Evolutionary conservation across 2,113 vertebrate species (phyloP).

Genomic region (Lepisosteus oculatus): DNA sequence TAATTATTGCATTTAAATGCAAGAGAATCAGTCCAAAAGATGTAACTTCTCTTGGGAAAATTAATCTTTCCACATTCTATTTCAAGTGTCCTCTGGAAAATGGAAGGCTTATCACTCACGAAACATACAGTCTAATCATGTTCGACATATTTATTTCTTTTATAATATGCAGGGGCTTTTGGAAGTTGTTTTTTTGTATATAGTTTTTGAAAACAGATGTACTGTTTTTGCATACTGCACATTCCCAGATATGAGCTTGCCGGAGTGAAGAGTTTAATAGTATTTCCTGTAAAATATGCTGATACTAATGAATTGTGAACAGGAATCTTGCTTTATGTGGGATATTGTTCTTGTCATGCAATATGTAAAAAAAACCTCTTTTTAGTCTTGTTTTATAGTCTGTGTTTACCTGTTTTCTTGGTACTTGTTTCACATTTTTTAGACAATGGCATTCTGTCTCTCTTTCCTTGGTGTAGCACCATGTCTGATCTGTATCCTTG

Average conservation of each 20-base stretch:
- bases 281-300: too few relatives aligned
- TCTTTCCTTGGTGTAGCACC: neutral
- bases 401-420: neutral
- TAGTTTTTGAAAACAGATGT: neutral
- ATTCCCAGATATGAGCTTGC: too few relatives aligned
- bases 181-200: neutral
- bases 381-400: conserved; percentile 1
- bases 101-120: conserved; percentile 61
- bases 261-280: too few relatives aligned
- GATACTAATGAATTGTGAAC: too few relatives aligned
- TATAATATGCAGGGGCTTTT: conserved; percentile 10
- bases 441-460: neutral
- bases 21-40: conserved; percentile 57
- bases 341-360: neutral
- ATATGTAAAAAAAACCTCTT: neutral
- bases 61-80: conserved; percentile 58
- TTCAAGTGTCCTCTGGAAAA: conserved; percentile 58
- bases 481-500: neutral
- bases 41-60: conserved; percentile 57
- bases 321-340: too few relatives aligned
- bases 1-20: conserved; percentile 68
- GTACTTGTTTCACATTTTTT: neutral
- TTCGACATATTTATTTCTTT: conserved; percentile 42
- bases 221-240: too few relatives aligned
- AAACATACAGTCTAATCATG: conserved; percentile 59